Evolutionary conservation across 2,797 vertebrate genomes (phyloP), one percentile per base, ranked within the genome.

Genomic region (Onychomys leucogaster): DNA sequence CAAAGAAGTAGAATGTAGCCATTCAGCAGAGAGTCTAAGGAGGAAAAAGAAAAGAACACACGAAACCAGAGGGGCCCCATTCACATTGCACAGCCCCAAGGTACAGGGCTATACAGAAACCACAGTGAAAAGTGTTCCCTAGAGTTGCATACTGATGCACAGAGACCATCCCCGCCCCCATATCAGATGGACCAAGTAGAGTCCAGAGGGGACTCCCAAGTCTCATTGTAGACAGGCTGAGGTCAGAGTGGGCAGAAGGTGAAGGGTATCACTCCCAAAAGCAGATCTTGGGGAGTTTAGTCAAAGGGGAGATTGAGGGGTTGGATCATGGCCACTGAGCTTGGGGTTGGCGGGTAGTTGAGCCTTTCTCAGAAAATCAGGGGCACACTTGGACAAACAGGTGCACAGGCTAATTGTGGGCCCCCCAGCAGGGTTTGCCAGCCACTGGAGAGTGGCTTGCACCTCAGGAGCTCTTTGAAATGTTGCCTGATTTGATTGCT

Each of bases 401-500:
- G 96, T 93, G 91, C 14, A 82, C 0, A 0, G 49, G 14, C 2
- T 21, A 84, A 91, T 96, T 98, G 96, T 78, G 81, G 83, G 92
- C 85, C 90, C 76, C 46, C 73, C 0, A 12, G 81, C 37, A 52
- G 19, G 43, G 78, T 57, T 19, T 17, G 75, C 57, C n/a, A 81
- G 95, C 80, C 95, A 57, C 82, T 61, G 71, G 90, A 90, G 94
- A 94, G 92, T 21, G 1, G 71, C 85, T 92, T 57, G 69, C 34
- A 0, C 94, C 85, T 75, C 87, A 55, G 88, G 94, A 94, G 95
- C 37, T 34, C 92, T 95, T 94, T 90, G 95, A 94, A 97, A 94
- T 75, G 93, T 96, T 97, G 93, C 91, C 96, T 96, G 95, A 98
- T 96, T 96, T 97, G 96, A 98, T 97, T 97, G 91, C 93, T 97